Conservation (phyloP, 2,797 vertebrate genomes). For the Tamandua tetradactyla region DNA sequence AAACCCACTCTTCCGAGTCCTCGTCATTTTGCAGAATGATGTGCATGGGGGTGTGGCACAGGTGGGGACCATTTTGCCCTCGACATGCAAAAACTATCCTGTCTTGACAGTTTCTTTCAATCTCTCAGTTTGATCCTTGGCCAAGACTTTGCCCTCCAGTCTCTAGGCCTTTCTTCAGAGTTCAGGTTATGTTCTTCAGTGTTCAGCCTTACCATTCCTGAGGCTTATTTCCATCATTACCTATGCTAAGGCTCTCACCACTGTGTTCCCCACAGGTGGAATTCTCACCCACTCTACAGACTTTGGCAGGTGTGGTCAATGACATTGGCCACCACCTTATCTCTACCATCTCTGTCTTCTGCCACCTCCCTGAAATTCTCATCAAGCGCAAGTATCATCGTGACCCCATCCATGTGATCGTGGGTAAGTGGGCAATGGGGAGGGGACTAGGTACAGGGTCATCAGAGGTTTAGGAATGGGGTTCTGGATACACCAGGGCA, state of each 20-base stretch:
- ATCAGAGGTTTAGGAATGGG: background rate
- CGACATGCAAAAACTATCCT: background rate
- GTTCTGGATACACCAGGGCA: background rate
- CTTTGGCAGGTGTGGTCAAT: slow-evolving; percentile 88
- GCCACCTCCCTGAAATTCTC: slow-evolving; percentile 89
- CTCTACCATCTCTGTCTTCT: slow-evolving; percentile 87
- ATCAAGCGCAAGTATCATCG: slow-evolving; percentile 77
- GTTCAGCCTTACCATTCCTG: background rate
- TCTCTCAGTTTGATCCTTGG: background rate
- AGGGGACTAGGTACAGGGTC: no score
- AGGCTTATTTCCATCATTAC: background rate
- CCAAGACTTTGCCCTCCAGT: background rate
- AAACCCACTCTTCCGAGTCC: slow-evolving; percentile 90
- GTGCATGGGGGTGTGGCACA: slow-evolving; percentile 82
- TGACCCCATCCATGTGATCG: slow-evolving; percentile 85
- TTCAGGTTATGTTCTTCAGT: background rate
- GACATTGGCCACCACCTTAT: slow-evolving; percentile 88
- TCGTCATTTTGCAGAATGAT: slow-evolving; percentile 86
- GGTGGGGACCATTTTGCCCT: slow-evolving; percentile 80
- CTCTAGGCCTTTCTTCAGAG: background rate
- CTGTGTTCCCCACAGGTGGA: slow-evolving; percentile 85
- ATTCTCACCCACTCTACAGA: slow-evolving; percentile 89
- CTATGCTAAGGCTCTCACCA: background rate
- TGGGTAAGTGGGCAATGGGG: slow-evolving; percentile 84
- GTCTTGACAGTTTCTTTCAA: background rate